Conservation (phyloP, 2,888 invertebrate species). For the Melanostoma scalare region DNA sequence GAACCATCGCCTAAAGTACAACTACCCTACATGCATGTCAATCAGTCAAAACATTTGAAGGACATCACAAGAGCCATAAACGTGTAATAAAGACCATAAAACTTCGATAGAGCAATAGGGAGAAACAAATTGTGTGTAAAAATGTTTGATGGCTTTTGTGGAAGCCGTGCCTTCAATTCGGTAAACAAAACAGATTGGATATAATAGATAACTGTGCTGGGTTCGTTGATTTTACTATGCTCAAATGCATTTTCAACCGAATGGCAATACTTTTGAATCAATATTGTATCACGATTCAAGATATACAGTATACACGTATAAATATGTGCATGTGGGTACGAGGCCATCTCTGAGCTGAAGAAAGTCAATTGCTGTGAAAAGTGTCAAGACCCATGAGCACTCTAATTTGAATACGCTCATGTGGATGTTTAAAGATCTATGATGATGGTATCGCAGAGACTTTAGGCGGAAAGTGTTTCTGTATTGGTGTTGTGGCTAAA, state of each 20-base stretch:
- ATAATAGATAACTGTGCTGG: background rate
- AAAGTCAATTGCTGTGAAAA: conserved; percentile 54
- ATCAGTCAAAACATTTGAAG: conserved; percentile 56
- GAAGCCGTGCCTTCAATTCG: background rate
- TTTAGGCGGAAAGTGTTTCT: too few species aligned
- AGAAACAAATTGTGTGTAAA: conserved; percentile 38
- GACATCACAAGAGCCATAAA: conserved; percentile 49
- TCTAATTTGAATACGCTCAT: conserved; percentile 44
- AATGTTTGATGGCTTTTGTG: conserved; percentile 10
- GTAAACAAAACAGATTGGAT: background rate
- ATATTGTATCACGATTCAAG: conserved; percentile 1
- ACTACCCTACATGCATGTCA: conserved; percentile 21
- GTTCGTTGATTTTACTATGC: conserved; percentile 9
- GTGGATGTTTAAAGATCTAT: background rate
- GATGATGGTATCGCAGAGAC: background rate
- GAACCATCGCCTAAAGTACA: conserved; percentile 1
- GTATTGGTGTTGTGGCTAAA: too few species aligned
- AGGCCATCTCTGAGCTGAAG: conserved; percentile 24
- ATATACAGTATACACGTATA: background rate
- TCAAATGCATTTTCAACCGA: background rate
- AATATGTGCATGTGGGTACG: conserved; percentile 38
- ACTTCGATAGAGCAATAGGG: conserved; percentile 22
- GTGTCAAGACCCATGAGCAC: conserved; percentile 17
- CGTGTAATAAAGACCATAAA: conserved; percentile 51
- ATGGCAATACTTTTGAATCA: background rate